These are phyloP conservation scores for Subanguina moxae DNA, from an alignment of 1,140 invertebrate genomes.

Conservation along the genomic window DNA sequence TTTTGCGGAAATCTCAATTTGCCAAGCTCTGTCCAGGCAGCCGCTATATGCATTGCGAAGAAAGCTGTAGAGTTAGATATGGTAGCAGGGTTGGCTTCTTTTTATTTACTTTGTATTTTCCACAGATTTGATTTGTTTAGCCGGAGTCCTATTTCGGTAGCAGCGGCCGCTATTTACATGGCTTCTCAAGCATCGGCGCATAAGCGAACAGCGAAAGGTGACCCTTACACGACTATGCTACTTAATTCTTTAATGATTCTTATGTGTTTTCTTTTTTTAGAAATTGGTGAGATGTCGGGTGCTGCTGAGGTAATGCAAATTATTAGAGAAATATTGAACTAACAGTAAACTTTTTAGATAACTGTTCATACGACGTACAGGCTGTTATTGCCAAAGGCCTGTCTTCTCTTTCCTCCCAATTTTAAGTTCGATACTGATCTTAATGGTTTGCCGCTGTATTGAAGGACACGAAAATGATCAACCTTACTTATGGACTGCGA, in stretches of 20 bases:
- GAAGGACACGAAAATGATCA: too few relatives aligned
- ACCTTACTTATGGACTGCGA: too few relatives aligned
- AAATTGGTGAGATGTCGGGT: conserved; percentile 96
- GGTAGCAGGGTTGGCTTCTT: conserved; percentile 73
- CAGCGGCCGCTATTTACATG: conserved; percentile 99
- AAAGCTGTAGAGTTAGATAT: conserved; percentile 94
- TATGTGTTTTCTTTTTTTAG: conserved; percentile 63
- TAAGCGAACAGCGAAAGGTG: conserved; percentile 41
- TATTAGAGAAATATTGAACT: too few relatives aligned
- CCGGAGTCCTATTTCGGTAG: conserved; percentile 93
- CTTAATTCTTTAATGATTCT: too few relatives aligned
- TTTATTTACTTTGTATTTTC: conserved; percentile 1
- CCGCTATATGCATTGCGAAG: conserved; percentile 90
- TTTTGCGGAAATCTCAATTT: conserved; percentile 69
- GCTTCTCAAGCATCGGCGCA: conserved; percentile 68
- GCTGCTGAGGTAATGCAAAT: conserved; percentile 78
- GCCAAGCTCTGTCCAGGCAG: conserved; percentile 84
- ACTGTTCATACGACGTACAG: conserved; percentile 97
- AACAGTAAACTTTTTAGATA: too few relatives aligned
- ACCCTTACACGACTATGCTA: background rate
- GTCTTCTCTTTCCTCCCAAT: conserved; percentile 85
- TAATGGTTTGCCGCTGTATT: conserved; percentile 62
- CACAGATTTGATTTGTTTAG: conserved; percentile 52
- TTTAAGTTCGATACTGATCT: conserved; percentile 92
- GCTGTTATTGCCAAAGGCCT: conserved; percentile 88